Base-by-base conservation (phyloP, 1,140 invertebrate species). In the Rhagoletis zephyria region DNA sequence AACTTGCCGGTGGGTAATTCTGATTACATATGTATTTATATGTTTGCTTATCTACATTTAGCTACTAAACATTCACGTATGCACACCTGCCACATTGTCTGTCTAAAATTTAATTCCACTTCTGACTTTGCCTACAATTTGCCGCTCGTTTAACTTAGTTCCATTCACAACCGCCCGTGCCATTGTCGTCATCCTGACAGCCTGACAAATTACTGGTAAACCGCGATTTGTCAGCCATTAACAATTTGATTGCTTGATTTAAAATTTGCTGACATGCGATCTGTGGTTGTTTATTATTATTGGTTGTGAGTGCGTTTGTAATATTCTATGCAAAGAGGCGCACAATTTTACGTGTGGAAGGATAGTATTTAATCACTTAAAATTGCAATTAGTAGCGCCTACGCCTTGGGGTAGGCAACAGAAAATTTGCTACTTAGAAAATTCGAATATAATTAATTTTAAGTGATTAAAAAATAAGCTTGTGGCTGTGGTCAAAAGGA, bases 181-280 rank as follows among this genome's bases (percentile, higher is more conserved):
- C 1, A 6, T 42, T 16, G 51, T 48, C n/a, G n/a, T 16, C 48
- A 19, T 6, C 9, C 45, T 81, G 74, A 59, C 74, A 81, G 74
- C 48, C 48, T 59, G 48, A 81, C 48, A 81, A 81, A 51, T 56
- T 81, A 81, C 16, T 81, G 74, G 74, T 81, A 81, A 56, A 81
- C 74, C 74, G 48, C 74, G 74, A 81, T 81, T 81, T 81, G 74
- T 81, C 74, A 81, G 74, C 74, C 74, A 81, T 81, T 81, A 81
- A 56, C 74, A 6, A 81, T 81, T 81, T 81, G 48, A 81, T 81
- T 81, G 74, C 74, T 81, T 81, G 74, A 81, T 56, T 81, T 56
- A 81, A 81, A 81, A 81, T 81, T 59, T 81, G 48, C 48, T 56
- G 48, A 9, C 74, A 81, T 81, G 74, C 74, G 74, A 81, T 81